phyloP scores from a whole-genome alignment of 2,797 vertebrate species.

The Columba guinea region DNA sequence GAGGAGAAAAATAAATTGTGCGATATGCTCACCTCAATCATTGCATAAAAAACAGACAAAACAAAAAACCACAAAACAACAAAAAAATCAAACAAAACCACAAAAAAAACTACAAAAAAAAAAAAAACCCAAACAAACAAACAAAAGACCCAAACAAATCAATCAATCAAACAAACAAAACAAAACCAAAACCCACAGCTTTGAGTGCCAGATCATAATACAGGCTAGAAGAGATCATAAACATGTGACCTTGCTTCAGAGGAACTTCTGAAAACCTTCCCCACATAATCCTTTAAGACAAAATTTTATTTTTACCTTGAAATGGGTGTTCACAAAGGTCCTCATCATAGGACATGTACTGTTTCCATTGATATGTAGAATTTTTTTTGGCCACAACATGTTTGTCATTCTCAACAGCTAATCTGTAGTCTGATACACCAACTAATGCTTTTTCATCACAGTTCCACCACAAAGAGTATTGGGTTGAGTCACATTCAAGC shows the following conservation, averaged over 20 bases:
- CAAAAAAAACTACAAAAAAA: no score
- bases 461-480: constrained; percentile 83
- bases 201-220: background rate
- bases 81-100: no score
- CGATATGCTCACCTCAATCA: background rate
- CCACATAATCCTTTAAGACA: background rate
- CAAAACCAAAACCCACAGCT: background rate
- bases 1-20: background rate
- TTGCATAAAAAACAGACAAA: background rate
- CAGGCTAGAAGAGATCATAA: background rate
- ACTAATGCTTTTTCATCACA: constrained; percentile 81
- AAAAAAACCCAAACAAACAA: no score
- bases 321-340: constrained; percentile 86
- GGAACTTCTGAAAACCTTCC: background rate
- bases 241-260: background rate
- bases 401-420: constrained; percentile 66
- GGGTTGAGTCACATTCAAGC: constrained; percentile 83
- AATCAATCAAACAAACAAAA: background rate
- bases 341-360: constrained; percentile 79
- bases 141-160: no score
- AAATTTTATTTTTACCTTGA: constrained; percentile 81
- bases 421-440: constrained; percentile 79
- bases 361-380: constrained; percentile 79
- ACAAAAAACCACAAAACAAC: no score
- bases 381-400: constrained; percentile 79